Evolutionary conservation across 2,888 invertebrate genomes (phyloP), one percentile per base, ranked within the genome.

Genomic region (Phaonia tiefii): DNA sequence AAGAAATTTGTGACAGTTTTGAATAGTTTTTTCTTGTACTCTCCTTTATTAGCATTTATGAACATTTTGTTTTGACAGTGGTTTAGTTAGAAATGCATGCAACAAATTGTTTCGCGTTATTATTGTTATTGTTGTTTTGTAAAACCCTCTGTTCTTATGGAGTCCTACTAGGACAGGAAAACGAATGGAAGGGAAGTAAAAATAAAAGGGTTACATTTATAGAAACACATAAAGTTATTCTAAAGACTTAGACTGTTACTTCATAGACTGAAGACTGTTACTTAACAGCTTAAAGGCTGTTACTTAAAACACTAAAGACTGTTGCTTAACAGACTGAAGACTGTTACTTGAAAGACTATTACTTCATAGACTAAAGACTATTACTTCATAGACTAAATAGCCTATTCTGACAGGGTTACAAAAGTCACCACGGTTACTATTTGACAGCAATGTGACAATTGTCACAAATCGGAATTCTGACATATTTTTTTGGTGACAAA

Each of bases 71-170:
- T 49, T 60, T 10, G 37, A 15, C 60, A 39, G 25, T 54, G 20
- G n/a, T n/a, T 60, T 60, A 39, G 37, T 37, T 11, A 42, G 63
- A 39, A 42, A 39, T 42, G 58, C 58, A 73, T 73, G 76, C 69
- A 70, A 76, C 76, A 80, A 80, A 37, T 75, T 76, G 31, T 42
- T 46, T 46, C 58, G 44, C 49, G 66, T 63, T 56, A 31, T 63
- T 63, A 22, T 63, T 39, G 42, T 63, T 60, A 13, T 42, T 63
- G n/a, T n/a, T n/a, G n/a, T n/a, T n/a, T n/a, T n/a, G n/a, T n/a
- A n/a, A 63, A 63, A 63, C 42, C 42, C 20, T 11, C 63, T n/a
- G 37, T 39, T 63, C 42, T 39, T 63, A 22, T 10, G 63, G 42
- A 42, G 37, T 22, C 39, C 20, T 20, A 42, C 8, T n/a, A n/a